These are phyloP conservation scores for Diachrysia chrysitis DNA, from an alignment of 2,888 invertebrate genomes.

Conservation along the genomic window DNA sequence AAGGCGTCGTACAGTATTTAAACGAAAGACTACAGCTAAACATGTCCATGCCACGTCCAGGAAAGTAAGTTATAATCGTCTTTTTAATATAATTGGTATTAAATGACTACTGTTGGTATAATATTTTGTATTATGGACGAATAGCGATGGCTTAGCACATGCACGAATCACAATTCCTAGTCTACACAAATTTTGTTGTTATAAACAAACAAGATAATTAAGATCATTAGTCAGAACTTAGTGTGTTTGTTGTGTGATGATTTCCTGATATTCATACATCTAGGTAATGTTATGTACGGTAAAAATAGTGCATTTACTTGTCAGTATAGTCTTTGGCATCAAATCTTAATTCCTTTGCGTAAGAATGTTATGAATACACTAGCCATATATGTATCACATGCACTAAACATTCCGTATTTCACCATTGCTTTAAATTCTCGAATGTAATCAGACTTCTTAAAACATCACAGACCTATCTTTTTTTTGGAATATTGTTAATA, in stretches of 20 bases:
- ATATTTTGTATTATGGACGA: too few species aligned
- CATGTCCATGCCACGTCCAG: constrained; percentile 91
- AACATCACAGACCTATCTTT: too few species aligned
- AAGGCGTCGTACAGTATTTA: constrained; percentile 96
- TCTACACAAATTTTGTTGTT: too few species aligned
- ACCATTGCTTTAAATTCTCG: neutral
- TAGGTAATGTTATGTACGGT: neutral
- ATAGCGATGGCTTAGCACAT: too few species aligned
- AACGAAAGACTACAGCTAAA: constrained; percentile 94
- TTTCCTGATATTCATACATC: neutral
- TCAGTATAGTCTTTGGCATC: neutral
- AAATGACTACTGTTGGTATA: too few species aligned
- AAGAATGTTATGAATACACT: neutral
- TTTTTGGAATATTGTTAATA: too few species aligned
- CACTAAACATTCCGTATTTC: neutral
- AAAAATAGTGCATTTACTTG: neutral
- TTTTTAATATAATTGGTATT: too few species aligned
- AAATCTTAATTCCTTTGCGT: neutral
- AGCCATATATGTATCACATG: neutral
- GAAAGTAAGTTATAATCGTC: constrained; percentile 82
- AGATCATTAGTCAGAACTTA: too few species aligned
- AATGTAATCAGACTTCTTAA: neutral
- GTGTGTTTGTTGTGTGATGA: too few species aligned
- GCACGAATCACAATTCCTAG: too few species aligned
- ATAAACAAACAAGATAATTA: too few species aligned